phyloP scores from a whole-genome alignment of 2,113 vertebrate genomes.

The Boulengerochromis microlepis region DNA sequence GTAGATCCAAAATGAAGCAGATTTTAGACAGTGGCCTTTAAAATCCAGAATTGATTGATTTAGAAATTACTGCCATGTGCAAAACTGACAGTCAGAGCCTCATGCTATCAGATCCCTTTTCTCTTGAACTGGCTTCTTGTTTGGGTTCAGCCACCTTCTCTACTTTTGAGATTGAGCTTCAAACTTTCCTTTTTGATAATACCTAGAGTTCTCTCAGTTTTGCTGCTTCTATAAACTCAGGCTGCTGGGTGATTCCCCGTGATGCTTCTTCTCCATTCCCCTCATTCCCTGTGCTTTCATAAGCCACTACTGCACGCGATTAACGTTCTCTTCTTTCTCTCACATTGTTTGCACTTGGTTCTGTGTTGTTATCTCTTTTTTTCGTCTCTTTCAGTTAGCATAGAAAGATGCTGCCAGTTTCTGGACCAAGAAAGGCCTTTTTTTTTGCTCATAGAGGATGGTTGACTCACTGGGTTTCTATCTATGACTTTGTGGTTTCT shows the following conservation, averaged over 20 bases:
- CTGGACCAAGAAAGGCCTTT: neutral
- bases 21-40: neutral
- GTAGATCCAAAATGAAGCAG: neutral
- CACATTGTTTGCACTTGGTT: neutral
- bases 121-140: neutral
- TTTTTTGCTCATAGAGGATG: neutral
- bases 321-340: neutral
- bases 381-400: neutral
- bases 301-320: accelerated
- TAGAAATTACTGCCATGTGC: neutral
- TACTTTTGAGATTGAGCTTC: neutral
- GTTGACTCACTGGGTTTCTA: neutral
- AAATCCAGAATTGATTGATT: neutral
- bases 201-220: neutral
- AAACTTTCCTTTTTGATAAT: neutral
- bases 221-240: neutral
- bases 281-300: neutral
- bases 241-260: neutral
- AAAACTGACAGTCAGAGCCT: neutral
- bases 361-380: neutral
- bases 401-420: neutral
- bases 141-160: neutral
- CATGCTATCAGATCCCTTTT: neutral
- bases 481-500: neutral
- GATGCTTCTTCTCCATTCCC: neutral